Evolutionary conservation across 2,797 vertebrate genomes (phyloP).

Genomic region (Ptychadena robeensis): DNA sequence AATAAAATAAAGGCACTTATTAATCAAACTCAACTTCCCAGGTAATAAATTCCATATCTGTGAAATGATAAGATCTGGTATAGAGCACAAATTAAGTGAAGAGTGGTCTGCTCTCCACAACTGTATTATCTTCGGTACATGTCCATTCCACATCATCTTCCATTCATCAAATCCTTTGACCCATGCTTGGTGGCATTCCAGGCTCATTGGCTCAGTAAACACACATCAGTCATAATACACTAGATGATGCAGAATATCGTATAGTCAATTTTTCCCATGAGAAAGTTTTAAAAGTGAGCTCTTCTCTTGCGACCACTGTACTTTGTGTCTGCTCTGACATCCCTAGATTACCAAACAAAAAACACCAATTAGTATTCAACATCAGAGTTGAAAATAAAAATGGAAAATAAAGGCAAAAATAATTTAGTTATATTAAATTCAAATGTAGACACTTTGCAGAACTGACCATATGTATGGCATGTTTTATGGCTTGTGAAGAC

Average conservation of each 20-base stretch:
- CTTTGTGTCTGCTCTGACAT: slow-evolving; percentile 88
- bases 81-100: background rate
- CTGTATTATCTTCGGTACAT: background rate
- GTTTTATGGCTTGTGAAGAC: too few relatives aligned
- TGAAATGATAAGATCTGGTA: background rate
- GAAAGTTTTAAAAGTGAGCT: slow-evolving; percentile 81
- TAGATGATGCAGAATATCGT: background rate
- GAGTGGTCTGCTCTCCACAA: background rate
- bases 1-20: background rate
- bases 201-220: background rate
- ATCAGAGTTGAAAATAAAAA: background rate
- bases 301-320: slow-evolving; percentile 90
- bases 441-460: too few relatives aligned
- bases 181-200: background rate
- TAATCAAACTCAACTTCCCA: background rate
- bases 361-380: background rate
- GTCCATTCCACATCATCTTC: background rate
- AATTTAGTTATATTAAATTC: too few relatives aligned
- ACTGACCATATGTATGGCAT: too few relatives aligned
- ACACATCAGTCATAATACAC: background rate
- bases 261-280: background rate
- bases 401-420: too few relatives aligned
- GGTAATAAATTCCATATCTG: background rate
- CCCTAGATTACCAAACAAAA: slow-evolving; percentile 72
- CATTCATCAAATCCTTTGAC: background rate